These are phyloP conservation scores for Caenorhabditis uteleia DNA, from an alignment of 2,888 invertebrate genomes.

Conservation along the genomic window DNA sequence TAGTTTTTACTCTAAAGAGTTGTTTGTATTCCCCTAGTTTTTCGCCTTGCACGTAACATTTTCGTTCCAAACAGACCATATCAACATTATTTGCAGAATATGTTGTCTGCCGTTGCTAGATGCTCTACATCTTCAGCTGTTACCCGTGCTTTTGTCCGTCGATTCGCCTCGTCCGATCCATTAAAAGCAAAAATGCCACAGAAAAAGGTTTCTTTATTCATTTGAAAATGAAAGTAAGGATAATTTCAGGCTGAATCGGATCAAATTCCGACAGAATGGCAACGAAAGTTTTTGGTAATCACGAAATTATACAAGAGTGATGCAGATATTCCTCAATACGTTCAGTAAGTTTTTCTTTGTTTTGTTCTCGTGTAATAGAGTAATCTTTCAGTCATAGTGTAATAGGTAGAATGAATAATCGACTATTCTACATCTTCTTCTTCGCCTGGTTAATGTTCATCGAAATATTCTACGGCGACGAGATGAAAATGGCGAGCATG, in stretches of 20 bases:
- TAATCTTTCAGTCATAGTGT: conserved; percentile 48
- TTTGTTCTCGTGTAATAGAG: background rate
- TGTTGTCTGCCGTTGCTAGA: conserved; percentile 16
- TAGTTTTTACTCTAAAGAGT: conserved; percentile 6
- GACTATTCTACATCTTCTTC: conserved; percentile 58
- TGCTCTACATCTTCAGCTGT: conserved; percentile 11
- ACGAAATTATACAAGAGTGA: conserved; percentile 52
- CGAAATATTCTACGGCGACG: conserved; percentile 44
- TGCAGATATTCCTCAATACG: conserved; percentile 56
- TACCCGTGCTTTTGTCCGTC: conserved; percentile 20
- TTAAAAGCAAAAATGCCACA: conserved; percentile 41
- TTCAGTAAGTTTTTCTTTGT: conserved; percentile 49
- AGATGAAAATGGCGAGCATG: conserved; percentile 39
- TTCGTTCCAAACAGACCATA: background rate
- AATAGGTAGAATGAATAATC: conserved; percentile 64
- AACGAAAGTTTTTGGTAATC: conserved; percentile 56
- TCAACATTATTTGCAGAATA: conserved; percentile 8
- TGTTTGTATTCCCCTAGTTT: background rate
- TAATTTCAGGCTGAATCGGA: conserved; percentile 38
- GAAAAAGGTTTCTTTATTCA: conserved; percentile 9
- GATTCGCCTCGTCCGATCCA: conserved; percentile 29
- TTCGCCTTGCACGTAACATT: too few relatives aligned
- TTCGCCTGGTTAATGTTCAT: conserved; percentile 50
- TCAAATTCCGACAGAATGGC: conserved; percentile 52
- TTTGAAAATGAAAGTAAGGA: too few relatives aligned